Percentiles rank a stretch among this genome's conserved stretches.
Evolutionary conservation across 2,797 vertebrate genomes (phyloP).

Genomic region (Menidia menidia): DNA sequence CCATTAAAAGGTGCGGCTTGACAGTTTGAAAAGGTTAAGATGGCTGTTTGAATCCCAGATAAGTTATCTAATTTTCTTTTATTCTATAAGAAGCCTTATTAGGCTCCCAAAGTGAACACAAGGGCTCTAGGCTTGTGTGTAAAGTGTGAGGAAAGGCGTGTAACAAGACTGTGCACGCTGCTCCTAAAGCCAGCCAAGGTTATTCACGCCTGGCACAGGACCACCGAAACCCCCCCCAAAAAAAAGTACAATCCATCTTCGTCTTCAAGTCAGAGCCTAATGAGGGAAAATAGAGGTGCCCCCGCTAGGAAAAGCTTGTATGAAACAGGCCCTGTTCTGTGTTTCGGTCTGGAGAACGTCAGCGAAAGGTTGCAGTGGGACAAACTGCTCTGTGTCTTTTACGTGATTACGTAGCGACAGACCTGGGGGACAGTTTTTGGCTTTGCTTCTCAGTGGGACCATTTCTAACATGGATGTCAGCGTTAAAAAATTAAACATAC

Average conservation of each 20-base stretch:
- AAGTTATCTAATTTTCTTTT: slow-evolving; percentile 1
- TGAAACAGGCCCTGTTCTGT: slow-evolving; percentile 53
- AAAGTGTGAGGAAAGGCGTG: slow-evolving; percentile 27
- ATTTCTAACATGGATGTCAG: too few relatives aligned
- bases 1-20: slow-evolving; percentile 37
- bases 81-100: slow-evolving; percentile 42
- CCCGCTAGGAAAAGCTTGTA: slow-evolving; percentile 49
- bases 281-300: slow-evolving; percentile 66
- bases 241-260: slow-evolving; percentile 66
- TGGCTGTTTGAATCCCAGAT: slow-evolving; percentile 35
- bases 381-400: slow-evolving; percentile 59
- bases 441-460: slow-evolving; percentile 16
- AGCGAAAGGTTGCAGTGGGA: slow-evolving; percentile 55
- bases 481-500: too few relatives aligned
- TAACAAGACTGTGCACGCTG: slow-evolving; percentile 37
- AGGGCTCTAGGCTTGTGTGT: slow-evolving; percentile 30
- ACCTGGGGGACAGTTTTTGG: slow-evolving; percentile 19
- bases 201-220: slow-evolving; percentile 69
- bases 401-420: slow-evolving; percentile 23
- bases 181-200: slow-evolving; percentile 54
- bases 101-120: slow-evolving; percentile 39
- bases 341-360: slow-evolving; percentile 39
- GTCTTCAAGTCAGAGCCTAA: slow-evolving; percentile 60
- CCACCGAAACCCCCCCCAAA: slow-evolving; percentile 42
- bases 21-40: slow-evolving; percentile 64